Percentiles rank a stretch among this genome's conserved stretches.
Conservation (phyloP, 2,888 invertebrate genomes). For the Drosophila anomalata region DNA sequence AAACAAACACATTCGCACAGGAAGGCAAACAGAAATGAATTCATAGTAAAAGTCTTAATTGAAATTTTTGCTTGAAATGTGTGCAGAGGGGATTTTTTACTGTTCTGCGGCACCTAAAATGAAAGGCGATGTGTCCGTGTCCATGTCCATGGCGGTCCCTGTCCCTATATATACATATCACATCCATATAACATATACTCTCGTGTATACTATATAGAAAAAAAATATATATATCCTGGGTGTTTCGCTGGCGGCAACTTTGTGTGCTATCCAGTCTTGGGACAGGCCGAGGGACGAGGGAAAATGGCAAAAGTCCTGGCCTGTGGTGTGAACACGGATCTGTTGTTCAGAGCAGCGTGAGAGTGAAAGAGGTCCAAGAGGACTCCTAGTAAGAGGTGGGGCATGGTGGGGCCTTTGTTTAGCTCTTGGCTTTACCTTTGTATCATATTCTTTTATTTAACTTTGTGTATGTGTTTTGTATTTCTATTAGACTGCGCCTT, state of each 20-base stretch:
- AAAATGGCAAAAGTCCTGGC: constrained; percentile 65
- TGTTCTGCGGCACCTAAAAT: constrained; percentile 62
- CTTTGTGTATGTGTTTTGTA: constrained; percentile 40
- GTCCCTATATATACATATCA: constrained; percentile 23
- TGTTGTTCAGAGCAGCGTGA: constrained; percentile 30
- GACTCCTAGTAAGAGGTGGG: no score
- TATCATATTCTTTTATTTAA: constrained; percentile 45
- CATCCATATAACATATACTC: constrained; percentile 28
- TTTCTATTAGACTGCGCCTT: constrained; percentile 34
- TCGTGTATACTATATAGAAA: constrained; percentile 4
- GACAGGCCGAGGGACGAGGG: constrained; percentile 21
- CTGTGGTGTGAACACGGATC: constrained; percentile 42
- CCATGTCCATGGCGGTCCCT: constrained; percentile 23
- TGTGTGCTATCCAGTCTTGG: constrained; percentile 59
- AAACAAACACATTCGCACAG: constrained; percentile 22
- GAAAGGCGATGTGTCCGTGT: constrained; percentile 59
- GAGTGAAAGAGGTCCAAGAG: constrained; percentile 21
- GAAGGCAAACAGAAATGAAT: constrained; percentile 64
- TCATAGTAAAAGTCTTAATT: constrained; percentile 78
- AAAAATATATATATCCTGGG: not conserved
- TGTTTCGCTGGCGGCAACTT: constrained; percentile 52
- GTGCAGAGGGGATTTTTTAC: constrained; percentile 60
- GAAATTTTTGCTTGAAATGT: constrained; percentile 78
- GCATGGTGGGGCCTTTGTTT: constrained; percentile 28
- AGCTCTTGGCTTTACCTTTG: constrained; percentile 46